A percentile compares a stretch with the other conserved stretches of the same genome.
Conservation (phyloP, 2,888 invertebrate genomes). For the Galeopsomyia nigrocyanea region DNA sequence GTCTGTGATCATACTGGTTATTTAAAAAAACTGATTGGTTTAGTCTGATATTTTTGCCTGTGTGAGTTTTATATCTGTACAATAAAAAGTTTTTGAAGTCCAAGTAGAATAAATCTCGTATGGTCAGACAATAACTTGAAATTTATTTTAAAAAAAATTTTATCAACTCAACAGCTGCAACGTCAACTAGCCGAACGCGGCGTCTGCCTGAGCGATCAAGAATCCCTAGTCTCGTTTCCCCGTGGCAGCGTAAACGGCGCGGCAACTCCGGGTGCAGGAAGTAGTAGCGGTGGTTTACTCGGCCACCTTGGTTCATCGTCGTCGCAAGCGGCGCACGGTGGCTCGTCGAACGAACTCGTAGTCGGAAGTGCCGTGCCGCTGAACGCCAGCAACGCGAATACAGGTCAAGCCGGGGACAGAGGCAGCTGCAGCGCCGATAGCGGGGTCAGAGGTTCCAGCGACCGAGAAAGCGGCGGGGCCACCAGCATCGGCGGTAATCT, state of each 20-base stretch:
- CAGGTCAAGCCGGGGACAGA: constrained; percentile 75
- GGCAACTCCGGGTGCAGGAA: constrained; percentile 67
- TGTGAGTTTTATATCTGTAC: too few species aligned
- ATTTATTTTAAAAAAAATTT: too few species aligned
- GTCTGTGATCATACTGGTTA: too few species aligned
- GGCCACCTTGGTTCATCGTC: constrained; percentile 46
- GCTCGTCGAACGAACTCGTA: constrained; percentile 55
- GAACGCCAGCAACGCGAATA: constrained; percentile 63
- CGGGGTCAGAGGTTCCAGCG: constrained; percentile 87
- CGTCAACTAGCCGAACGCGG: constrained; percentile 78
- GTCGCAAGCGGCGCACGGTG: constrained; percentile 55
- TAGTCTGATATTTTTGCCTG: too few species aligned
- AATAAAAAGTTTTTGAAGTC: too few species aligned
- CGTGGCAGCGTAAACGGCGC: constrained; percentile 73
- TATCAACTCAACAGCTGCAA: constrained; percentile 57
- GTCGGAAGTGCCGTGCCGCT: constrained; percentile 68
- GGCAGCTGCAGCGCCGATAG: constrained; percentile 91
- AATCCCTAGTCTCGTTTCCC: constrained; percentile 81
- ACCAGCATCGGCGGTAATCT: constrained; percentile 87
- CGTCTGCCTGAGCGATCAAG: constrained; percentile 85
- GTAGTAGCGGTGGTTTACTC: constrained; percentile 56
- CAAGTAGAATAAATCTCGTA: too few species aligned
- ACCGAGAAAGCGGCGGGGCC: constrained; percentile 83
- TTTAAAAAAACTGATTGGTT: too few species aligned
- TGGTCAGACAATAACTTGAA: too few species aligned